Conservation (phyloP, 2,113 vertebrate genomes). For the Siniperca chuatsi region DNA sequence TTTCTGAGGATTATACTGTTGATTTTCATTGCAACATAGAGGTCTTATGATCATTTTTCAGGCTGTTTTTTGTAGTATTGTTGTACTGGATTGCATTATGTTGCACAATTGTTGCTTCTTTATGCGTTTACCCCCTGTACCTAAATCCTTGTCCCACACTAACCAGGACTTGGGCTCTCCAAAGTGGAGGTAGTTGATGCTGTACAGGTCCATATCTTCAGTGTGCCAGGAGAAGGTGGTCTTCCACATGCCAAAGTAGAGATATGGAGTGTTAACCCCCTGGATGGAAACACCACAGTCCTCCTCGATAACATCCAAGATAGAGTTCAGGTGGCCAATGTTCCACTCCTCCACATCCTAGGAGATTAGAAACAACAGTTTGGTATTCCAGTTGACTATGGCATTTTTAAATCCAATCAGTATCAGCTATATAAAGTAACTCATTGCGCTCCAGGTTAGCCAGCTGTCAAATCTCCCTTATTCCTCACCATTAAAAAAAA, state of each 20-base stretch:
- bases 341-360: conserved; percentile 96
- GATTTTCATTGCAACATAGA: background rate
- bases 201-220: conserved; percentile 99
- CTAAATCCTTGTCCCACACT: conserved; percentile 65
- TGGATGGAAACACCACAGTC: conserved; percentile 96
- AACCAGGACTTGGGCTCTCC: conserved; percentile 98
- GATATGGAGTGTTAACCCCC: conserved; percentile 96
- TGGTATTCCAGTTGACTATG: background rate
- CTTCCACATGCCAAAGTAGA: conserved; percentile 99
- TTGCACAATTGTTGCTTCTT: background rate
- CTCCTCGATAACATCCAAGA: conserved; percentile 94
- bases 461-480: background rate
- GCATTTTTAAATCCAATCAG: conserved; percentile 10
- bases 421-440: background rate
- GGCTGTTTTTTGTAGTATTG: background rate
- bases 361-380: conserved; percentile 41
- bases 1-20: too few relatives aligned
- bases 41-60: background rate
- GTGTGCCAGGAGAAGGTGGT: conserved; percentile 98
- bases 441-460: background rate
- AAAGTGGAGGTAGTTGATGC: conserved; percentile 99
- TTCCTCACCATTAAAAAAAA: background rate
- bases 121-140: background rate
- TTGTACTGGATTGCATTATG: background rate
- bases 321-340: conserved; percentile 93